Evolutionary conservation across 2,113 vertebrate species (phyloP), one percentile per base, ranked within the genome.

Genomic region (Nothocercus nigrocapillus): DNA sequence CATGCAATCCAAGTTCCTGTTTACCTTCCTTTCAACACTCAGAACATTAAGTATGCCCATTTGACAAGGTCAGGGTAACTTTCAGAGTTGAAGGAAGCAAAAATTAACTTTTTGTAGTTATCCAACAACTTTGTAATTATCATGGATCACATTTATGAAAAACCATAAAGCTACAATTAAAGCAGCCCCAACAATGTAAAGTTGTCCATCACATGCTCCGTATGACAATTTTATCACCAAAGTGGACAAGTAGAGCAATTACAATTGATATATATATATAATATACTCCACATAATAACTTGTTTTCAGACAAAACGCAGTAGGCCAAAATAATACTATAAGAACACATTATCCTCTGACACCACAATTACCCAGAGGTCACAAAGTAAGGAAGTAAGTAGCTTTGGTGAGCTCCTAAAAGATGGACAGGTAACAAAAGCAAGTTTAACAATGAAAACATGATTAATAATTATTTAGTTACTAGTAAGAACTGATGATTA

Each of bases 131-230:
- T 97, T 91, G 88, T 67, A 94, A 88, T 61, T 93, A 36, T 42
- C 78, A 93, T 90, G 44, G 81, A 90, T 96, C 81, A 94, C 32
- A 62, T 88, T 94, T 82, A 89, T 82, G 42, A 97, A 94, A 82
- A 79, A 89, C 47, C 20, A 66, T 51, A 90, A 90, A 84, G 16
- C 92, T 85, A 91, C 24, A 91, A 96, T 82, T 28, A 93, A 94
- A 61, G 34, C 28, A 91, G 44, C 58, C 75, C 82, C 62, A 76
- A 82, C 91, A 78, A 82, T 10, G n/a, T 87, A 82, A 89, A 88
- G 42, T 53, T 58, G 54, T 79, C 72, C 38, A 54, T 85, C 89
- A 61, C 18, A 76, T 54, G 67, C 69, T 92, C 13, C 21, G 53
- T 64, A 62, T 72, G 75, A 94, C 85, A 97, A 94, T 32, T 88